These are phyloP conservation scores for Habroteleia sp. DNA, from an alignment of 2,888 invertebrate genomes.

Conservation along the genomic window DNA sequence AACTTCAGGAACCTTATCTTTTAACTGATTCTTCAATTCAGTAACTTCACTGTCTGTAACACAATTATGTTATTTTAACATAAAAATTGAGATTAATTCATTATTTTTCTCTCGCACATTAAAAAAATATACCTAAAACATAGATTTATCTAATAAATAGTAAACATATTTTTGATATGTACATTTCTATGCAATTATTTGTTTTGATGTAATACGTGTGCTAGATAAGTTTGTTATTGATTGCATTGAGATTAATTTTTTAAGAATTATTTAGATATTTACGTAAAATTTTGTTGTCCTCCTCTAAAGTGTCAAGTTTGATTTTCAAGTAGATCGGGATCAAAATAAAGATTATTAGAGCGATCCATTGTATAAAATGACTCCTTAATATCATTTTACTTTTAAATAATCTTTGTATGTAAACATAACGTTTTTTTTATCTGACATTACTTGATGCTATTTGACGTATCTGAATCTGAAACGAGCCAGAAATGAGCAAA, in stretches of 20 bases:
- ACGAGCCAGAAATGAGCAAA: no score
- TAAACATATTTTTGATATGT: no score
- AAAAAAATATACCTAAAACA: no score
- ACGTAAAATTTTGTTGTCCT: constrained; percentile 79
- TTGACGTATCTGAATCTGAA: no score
- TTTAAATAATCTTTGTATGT: constrained; percentile 56
- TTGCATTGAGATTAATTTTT: no score
- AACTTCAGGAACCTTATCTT: constrained; percentile 62
- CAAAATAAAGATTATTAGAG: constrained; percentile 74
- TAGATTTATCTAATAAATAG: no score
- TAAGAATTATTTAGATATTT: constrained; percentile 61
- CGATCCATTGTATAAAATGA: constrained; percentile 75
- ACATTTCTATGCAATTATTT: no score
- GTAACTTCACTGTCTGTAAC: constrained; percentile 77
- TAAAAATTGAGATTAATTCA: no score
- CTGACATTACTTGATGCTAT: constrained; percentile 28
- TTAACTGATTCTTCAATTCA: constrained; percentile 72
- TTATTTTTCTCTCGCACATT: no score
- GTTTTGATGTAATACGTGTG: no score
- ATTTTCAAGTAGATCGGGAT: constrained; percentile 79
- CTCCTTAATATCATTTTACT: constrained; percentile 75
- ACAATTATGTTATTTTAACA: background rate
- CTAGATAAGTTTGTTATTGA: no score
- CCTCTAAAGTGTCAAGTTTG: constrained; percentile 77
- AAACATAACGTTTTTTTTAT: constrained; percentile 62